Conservation (phyloP, 2,888 invertebrate genomes). For the Volucella inflata region DNA sequence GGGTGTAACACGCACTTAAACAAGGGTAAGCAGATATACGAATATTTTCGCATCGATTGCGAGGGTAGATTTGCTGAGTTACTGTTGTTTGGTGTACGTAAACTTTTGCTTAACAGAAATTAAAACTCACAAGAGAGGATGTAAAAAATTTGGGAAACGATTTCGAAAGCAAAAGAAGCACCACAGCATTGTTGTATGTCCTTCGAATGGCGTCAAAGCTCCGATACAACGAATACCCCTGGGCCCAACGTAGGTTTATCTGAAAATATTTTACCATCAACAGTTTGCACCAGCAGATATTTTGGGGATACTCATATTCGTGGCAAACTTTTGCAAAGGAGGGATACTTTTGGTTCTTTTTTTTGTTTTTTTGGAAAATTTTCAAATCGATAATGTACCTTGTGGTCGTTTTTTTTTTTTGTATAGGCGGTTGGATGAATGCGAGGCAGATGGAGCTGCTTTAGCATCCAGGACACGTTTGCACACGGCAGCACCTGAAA, state of each 20-base stretch:
- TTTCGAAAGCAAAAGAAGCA: background rate
- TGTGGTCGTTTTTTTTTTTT: background rate
- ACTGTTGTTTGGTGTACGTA: constrained; percentile 29
- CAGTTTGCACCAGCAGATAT: constrained; percentile 36
- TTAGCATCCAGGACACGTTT: constrained; percentile 62
- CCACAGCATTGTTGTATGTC: constrained; percentile 27
- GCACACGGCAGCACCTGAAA: constrained; percentile 55
- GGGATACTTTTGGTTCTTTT: background rate
- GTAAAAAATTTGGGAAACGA: constrained; percentile 10
- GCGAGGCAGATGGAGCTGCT: constrained; percentile 25
- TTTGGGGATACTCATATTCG: background rate
- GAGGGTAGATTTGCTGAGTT: constrained; percentile 24
- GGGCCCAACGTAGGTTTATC: background rate
- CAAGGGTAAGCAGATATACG: constrained; percentile 48
- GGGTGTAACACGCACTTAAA: constrained; percentile 57
- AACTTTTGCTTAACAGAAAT: constrained; percentile 46
- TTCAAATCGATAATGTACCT: constrained; percentile 32
- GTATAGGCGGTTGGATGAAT: background rate
- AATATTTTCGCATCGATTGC: constrained; percentile 41
- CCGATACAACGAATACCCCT: too few species aligned
- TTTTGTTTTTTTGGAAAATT: background rate
- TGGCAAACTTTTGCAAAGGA: background rate
- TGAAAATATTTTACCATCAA: constrained; percentile 38
- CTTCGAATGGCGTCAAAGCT: background rate
- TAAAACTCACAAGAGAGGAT: constrained; percentile 32